Evolutionary conservation across 2,888 invertebrate species (phyloP).

Genomic region (Drosophila borborema): DNA sequence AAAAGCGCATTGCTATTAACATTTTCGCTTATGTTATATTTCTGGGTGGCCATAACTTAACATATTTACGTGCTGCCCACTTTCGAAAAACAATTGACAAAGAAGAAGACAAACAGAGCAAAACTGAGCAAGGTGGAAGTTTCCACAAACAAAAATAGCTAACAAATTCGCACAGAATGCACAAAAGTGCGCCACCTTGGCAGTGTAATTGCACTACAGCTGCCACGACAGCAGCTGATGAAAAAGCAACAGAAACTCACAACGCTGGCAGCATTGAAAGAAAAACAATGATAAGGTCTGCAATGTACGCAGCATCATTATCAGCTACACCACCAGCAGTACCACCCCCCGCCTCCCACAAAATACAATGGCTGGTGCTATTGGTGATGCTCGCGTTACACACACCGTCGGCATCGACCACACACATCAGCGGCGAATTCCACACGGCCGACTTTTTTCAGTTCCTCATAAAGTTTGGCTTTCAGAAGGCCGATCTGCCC

Average conservation of each 20-base stretch:
- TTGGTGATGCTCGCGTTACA: slow-evolving; percentile 37
- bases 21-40: slow-evolving; percentile 9
- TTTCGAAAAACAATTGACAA: slow-evolving; percentile 8
- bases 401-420: slow-evolving; percentile 67
- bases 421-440: slow-evolving; percentile 89
- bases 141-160: slow-evolving; percentile 60
- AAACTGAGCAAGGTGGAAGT: slow-evolving; percentile 54
- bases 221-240: slow-evolving; percentile 56
- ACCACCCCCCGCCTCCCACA: slow-evolving; percentile 25
- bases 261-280: slow-evolving; percentile 22
- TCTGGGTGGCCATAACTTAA: slow-evolving; percentile 20
- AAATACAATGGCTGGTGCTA: slow-evolving; percentile 38
- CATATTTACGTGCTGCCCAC: background rate
- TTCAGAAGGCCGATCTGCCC: slow-evolving; percentile 95
- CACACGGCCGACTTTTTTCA: slow-evolving; percentile 92
- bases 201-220: slow-evolving; percentile 39
- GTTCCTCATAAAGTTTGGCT: slow-evolving; percentile 97
- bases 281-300: slow-evolving; percentile 47
- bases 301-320: slow-evolving; percentile 49
- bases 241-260: slow-evolving; percentile 5
- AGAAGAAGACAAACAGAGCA: slow-evolving; percentile 29
- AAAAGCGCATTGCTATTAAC: background rate
- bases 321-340: slow-evolving; percentile 10
- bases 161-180: slow-evolving; percentile 67
- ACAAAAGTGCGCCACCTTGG: slow-evolving; percentile 77